These are phyloP conservation scores for Fratercula arctica DNA, from an alignment of 2,797 vertebrate genomes.

Conservation along the genomic window DNA sequence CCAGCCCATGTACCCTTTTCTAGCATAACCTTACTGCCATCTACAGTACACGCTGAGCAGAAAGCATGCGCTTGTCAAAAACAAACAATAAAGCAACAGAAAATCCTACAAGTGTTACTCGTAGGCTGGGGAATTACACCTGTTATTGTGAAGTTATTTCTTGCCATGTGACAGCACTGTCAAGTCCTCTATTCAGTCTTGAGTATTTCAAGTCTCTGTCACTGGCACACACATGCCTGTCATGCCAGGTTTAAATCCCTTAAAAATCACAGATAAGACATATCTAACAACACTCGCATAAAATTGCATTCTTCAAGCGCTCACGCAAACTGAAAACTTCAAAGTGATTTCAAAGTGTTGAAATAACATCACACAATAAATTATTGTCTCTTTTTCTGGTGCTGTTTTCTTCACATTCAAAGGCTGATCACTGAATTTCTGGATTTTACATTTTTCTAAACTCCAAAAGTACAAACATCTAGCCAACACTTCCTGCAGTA, in stretches of 20 bases:
- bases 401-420: not conserved
- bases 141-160: not conserved
- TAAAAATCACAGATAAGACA: not conserved
- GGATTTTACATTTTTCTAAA: not conserved
- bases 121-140: not conserved
- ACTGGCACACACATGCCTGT: not conserved
- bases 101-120: not conserved
- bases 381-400: not conserved
- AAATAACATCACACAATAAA: not conserved
- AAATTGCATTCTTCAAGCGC: not conserved
- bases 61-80: not conserved
- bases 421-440: not conserved
- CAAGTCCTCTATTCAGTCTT: not conserved
- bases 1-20: not conserved
- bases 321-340: not conserved
- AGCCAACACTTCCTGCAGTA: not conserved
- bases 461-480: not conserved
- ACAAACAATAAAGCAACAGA: not conserved
- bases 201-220: not conserved
- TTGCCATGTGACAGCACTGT: not conserved
- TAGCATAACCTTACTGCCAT: slow-evolving; percentile 55
- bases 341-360: not conserved
- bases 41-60: slow-evolving; percentile 40
- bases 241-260: not conserved
- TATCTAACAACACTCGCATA: not conserved